These are phyloP conservation scores for Ceyx margarethae DNA, from an alignment of 2,113 vertebrate species.

Conservation along the genomic window DNA sequence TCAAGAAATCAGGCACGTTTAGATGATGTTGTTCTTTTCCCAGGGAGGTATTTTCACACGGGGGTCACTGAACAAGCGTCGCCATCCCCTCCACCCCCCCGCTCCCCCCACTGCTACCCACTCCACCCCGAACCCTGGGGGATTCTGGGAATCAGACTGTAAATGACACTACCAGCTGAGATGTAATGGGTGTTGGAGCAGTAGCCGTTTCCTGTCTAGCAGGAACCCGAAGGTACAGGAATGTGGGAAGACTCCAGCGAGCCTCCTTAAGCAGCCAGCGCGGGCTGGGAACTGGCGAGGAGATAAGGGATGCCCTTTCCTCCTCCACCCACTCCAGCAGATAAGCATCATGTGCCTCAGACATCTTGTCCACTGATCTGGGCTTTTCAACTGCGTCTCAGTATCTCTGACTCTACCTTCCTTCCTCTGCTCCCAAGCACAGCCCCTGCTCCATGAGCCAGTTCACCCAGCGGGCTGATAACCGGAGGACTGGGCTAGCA, in stretches of 20 bases:
- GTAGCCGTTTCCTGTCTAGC: conserved; percentile 46
- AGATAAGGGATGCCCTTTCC: conserved; percentile 61
- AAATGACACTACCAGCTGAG: conserved; percentile 66
- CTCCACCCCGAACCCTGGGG: neutral
- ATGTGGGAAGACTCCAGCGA: conserved; percentile 54
- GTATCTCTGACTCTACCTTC: conserved; percentile 58
- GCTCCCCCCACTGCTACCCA: neutral
- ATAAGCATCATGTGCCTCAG: conserved; percentile 62
- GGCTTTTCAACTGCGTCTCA: conserved; percentile 27
- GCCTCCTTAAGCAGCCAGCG: conserved; percentile 51
- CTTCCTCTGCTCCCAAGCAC: conserved; percentile 39
- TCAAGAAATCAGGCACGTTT: conserved; percentile 36
- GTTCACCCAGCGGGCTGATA: neutral
- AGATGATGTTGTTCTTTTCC: conserved; percentile 4
- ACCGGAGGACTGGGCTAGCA: neutral
- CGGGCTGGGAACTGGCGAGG: conserved; percentile 51
- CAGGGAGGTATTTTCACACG: neutral
- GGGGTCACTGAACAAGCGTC: neutral
- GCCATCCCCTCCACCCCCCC: neutral
- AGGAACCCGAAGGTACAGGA: conserved; percentile 34
- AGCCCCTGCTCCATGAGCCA: neutral
- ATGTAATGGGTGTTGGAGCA: conserved; percentile 46
- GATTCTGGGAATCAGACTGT: neutral
- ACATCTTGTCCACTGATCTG: conserved; percentile 68
- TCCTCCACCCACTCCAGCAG: conserved; percentile 58